phyloP scores from a whole-genome alignment of 2,797 vertebrate species.

The Rhinophrynus dorsalis region DNA sequence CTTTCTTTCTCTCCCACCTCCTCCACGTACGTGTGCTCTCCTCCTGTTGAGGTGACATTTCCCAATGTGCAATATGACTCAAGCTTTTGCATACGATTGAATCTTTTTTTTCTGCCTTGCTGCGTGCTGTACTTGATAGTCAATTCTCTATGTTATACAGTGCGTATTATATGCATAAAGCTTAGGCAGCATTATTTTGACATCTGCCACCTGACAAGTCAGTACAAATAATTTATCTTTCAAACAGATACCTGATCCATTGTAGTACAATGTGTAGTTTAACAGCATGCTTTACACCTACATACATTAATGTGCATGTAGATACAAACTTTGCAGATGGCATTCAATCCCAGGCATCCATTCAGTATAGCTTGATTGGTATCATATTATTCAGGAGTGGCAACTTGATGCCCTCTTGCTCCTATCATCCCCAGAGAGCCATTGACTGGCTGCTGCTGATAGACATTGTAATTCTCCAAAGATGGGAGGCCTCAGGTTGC shows the following conservation, averaged over 20 bases:
- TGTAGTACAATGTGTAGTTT: not conserved
- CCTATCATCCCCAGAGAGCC: too few relatives aligned
- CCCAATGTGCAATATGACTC: conserved; percentile 10
- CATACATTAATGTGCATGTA: not conserved
- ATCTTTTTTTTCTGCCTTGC: not conserved
- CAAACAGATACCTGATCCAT: not conserved
- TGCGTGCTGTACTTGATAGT: not conserved
- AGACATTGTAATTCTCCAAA: too few relatives aligned
- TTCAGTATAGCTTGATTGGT: too few relatives aligned
- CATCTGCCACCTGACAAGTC: conserved; percentile 25
- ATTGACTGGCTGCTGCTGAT: too few relatives aligned
- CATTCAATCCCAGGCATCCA: too few relatives aligned
- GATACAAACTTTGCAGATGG: too few relatives aligned
- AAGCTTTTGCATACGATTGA: not conserved
- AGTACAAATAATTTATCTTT: conserved; percentile 36
- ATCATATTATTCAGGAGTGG: too few relatives aligned
- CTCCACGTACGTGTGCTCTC: not conserved
- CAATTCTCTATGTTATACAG: not conserved
- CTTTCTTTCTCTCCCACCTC: not conserved
- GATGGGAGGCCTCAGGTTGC: too few relatives aligned
- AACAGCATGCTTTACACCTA: conserved; percentile 1
- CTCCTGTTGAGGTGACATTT: conserved; percentile 10
- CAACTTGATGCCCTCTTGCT: too few relatives aligned
- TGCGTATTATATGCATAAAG: conserved; percentile 6
- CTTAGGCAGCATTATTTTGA: conserved; percentile 16